Conservation (phyloP, 2,888 invertebrate genomes). For the Ferdinandea cuprea region DNA sequence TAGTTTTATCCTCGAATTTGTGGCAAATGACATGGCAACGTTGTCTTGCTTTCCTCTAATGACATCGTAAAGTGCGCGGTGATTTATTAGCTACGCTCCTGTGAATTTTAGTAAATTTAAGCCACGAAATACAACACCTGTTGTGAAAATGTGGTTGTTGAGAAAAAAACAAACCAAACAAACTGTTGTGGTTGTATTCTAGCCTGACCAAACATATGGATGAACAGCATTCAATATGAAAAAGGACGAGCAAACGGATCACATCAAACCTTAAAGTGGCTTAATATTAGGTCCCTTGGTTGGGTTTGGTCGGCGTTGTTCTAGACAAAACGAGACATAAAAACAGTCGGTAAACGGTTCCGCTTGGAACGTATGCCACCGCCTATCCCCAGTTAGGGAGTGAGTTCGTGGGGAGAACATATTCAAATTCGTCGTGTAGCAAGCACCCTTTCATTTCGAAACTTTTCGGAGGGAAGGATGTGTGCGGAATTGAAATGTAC, state of each 20-base stretch:
- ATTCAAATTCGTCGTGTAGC: constrained; percentile 68
- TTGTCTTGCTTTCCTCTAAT: constrained; percentile 45
- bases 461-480: constrained; percentile 41
- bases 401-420: constrained; percentile 46
- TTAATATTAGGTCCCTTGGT: constrained; percentile 35
- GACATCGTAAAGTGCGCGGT: constrained; percentile 56
- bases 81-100: constrained; percentile 57
- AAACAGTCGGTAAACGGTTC: constrained; percentile 56
- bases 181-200: background rate
- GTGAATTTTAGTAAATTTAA: constrained; percentile 29
- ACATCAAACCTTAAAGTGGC: constrained; percentile 53
- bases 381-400: constrained; percentile 2
- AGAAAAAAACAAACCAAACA: no score
- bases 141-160: constrained; percentile 45
- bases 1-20: constrained; percentile 59
- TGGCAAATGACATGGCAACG: constrained; percentile 69
- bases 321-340: constrained; percentile 29
- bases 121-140: constrained; percentile 60
- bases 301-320: constrained; percentile 29
- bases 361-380: constrained; percentile 52
- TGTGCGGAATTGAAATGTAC: constrained; percentile 62
- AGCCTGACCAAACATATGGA: constrained; percentile 66
- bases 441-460: constrained; percentile 71
- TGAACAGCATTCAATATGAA: constrained; percentile 67
- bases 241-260: constrained; percentile 43